Evolutionary conservation across 2,888 invertebrate genomes (phyloP).

Genomic region (Acanthosepion lycidas): DNA sequence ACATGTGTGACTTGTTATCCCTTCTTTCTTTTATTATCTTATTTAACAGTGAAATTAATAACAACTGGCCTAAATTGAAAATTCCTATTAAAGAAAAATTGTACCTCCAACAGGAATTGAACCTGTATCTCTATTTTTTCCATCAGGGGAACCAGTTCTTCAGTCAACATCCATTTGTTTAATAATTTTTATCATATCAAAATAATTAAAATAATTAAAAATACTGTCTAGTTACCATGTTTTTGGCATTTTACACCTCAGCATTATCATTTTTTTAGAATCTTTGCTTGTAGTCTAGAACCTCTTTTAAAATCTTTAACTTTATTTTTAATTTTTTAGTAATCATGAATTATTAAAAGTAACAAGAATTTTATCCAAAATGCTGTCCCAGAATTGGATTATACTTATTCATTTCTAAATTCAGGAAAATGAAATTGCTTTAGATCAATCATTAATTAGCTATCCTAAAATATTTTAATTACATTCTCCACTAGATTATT

Average conservation of each 20-base stretch:
- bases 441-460: background rate
- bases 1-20: too few species aligned
- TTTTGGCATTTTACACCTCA: background rate
- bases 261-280: background rate
- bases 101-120: too few species aligned
- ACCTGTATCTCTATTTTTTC: too few species aligned
- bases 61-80: too few species aligned
- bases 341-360: background rate
- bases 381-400: background rate
- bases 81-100: too few species aligned
- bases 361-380: background rate
- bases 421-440: background rate
- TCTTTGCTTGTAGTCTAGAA: background rate
- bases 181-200: background rate
- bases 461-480: background rate
- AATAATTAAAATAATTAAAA: background rate
- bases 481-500: background rate
- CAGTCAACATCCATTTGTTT: background rate
- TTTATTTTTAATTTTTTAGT: background rate
- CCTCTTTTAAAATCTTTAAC: background rate
- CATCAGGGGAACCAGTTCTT: too few species aligned
- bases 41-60: too few species aligned
- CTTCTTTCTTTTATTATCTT: too few species aligned
- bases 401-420: background rate
- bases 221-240: too few species aligned